Percentiles rank a stretch among this genome's conserved stretches.
Evolutionary conservation across 2,888 invertebrate genomes (phyloP).

Genomic region (Rhagonycha lutea): DNA sequence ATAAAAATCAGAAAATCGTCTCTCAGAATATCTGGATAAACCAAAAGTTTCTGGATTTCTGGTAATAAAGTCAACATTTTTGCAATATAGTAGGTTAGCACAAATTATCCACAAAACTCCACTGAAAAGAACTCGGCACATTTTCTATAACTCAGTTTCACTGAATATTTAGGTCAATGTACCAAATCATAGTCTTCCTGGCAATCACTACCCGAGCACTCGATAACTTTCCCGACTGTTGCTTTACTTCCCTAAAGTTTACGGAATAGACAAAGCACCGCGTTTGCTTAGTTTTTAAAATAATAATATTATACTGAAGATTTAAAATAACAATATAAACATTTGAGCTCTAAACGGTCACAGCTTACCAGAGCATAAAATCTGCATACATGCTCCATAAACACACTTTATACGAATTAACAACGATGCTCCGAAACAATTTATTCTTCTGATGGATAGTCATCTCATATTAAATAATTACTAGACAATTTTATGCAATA

Average conservation of each 20-base stretch:
- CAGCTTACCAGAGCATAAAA: conserved; percentile 33
- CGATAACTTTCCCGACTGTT: not conserved
- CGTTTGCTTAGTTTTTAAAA: not conserved
- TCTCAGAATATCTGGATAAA: not conserved
- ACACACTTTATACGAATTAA: conserved; percentile 27
- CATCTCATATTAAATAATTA: conserved; percentile 14
- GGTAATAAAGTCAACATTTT: not conserved
- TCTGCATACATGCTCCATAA: conserved; percentile 31
- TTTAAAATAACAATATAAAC: conserved; percentile 10
- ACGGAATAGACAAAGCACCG: not conserved
- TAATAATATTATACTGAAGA: not conserved
- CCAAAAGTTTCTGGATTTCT: not conserved
- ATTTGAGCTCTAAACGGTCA: conserved; percentile 8
- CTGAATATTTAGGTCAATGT: not conserved
- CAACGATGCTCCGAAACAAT: conserved; percentile 9
- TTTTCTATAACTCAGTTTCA: not conserved
- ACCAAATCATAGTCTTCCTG: not conserved
- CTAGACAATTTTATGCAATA: not conserved
- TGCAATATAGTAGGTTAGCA: not conserved
- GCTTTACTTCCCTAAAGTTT: not conserved
- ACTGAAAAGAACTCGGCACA: not conserved
- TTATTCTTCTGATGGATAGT: conserved; percentile 15
- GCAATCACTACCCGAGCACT: not conserved
- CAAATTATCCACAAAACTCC: not conserved
- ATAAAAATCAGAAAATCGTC: not conserved